Evolutionary conservation across 2,888 invertebrate genomes (phyloP).

Genomic region (Aelia acuminata): DNA sequence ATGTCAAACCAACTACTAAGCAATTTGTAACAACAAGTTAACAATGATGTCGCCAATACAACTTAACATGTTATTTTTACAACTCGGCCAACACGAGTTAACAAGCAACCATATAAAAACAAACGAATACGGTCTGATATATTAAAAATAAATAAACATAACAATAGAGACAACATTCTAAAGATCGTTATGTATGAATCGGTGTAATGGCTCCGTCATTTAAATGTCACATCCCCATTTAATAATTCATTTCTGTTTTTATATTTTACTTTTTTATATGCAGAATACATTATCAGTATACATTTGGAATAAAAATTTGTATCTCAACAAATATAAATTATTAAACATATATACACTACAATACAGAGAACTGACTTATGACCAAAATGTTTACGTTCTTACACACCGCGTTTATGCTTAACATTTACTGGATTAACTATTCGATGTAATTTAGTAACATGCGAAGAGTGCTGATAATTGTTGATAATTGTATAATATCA

Average conservation of each 20-base stretch:
- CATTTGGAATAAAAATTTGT: too few species aligned
- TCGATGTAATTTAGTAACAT: too few species aligned
- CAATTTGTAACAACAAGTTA: slow-evolving; percentile 17
- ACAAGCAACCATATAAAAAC: background rate
- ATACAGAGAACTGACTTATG: too few species aligned
- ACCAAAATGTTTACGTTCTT: too few species aligned
- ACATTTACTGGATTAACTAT: too few species aligned
- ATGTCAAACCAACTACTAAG: background rate
- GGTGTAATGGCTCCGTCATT: background rate
- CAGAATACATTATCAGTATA: too few species aligned
- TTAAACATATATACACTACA: too few species aligned
- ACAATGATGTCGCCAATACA: background rate
- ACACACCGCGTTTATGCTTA: too few species aligned
- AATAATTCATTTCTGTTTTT: background rate
- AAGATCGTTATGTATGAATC: background rate
- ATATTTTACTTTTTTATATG: too few species aligned
- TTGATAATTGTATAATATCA: too few species aligned
- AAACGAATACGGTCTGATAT: background rate
- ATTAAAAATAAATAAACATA: slow-evolving; percentile 6
- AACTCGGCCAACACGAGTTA: background rate
- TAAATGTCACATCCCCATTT: background rate
- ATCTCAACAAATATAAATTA: too few species aligned
- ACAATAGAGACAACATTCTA: background rate
- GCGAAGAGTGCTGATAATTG: too few species aligned
- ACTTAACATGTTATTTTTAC: slow-evolving; percentile 1